Evolutionary conservation across 1,140 invertebrate species (phyloP).

Genomic region (Drosophila dunni): DNA sequence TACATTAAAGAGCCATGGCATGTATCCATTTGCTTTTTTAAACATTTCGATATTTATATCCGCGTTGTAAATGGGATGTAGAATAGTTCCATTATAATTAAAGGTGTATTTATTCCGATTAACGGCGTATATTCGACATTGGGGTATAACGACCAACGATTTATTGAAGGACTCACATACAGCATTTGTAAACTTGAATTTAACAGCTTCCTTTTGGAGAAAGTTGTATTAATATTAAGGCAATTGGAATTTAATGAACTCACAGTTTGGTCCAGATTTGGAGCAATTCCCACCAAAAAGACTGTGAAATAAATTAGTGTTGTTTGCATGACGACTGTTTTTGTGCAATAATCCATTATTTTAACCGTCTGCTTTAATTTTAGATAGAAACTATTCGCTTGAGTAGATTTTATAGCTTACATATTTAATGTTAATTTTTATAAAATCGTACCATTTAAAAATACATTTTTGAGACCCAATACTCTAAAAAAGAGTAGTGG

Average conservation of each 20-base stretch:
- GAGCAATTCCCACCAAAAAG: background rate
- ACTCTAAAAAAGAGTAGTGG: no score
- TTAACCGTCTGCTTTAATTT: no score
- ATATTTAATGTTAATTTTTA: no score
- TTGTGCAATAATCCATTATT: no score
- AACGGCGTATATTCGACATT: constrained; percentile 17
- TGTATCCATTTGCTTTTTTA: background rate
- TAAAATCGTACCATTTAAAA: no score
- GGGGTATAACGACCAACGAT: background rate
- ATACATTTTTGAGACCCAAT: no score
- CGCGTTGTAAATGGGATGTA: background rate
- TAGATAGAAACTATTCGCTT: no score
- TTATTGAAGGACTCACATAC: constrained; percentile 15
- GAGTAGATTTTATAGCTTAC: no score
- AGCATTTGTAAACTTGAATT: constrained; percentile 24
- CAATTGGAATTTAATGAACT: background rate
- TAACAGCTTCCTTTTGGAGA: background rate
- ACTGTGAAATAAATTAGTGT: background rate
- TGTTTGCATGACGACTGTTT: background rate
- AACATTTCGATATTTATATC: background rate
- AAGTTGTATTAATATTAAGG: background rate
- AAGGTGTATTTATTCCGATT: constrained; percentile 15
- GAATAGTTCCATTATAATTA: background rate
- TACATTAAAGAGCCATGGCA: no score
- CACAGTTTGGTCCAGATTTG: background rate